Conservation (phyloP, 23 tunicate species). For the Trididemnum nubilum region DNA sequence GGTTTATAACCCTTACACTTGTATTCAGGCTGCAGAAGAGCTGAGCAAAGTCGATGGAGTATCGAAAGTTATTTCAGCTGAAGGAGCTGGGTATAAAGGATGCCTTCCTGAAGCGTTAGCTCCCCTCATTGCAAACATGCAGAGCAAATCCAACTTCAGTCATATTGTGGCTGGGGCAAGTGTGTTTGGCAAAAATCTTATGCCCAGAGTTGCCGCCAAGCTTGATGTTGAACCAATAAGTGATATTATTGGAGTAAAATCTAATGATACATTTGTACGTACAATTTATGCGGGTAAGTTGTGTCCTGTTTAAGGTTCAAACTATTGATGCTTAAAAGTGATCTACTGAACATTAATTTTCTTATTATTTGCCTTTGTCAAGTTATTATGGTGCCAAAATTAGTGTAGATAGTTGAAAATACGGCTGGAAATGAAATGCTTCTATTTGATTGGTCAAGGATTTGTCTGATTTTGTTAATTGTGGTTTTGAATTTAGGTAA, state of each 20-base stretch:
- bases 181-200: slow-evolving; percentile 84
- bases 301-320: not conserved
- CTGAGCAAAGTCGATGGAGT: slow-evolving; percentile 76
- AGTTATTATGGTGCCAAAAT: too few relatives aligned
- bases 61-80: slow-evolving; percentile 75
- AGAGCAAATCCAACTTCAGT: slow-evolving; percentile 41
- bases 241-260: slow-evolving; percentile 87
- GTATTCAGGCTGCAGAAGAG: slow-evolving; percentile 70
- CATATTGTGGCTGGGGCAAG: slow-evolving; percentile 98
- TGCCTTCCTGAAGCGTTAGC: slow-evolving; percentile 74
- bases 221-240: slow-evolving; percentile 91
- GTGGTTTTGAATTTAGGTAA: slow-evolving; percentile 73
- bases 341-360: not conserved
- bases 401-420: too few relatives aligned
- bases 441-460: too few relatives aligned
- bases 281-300: slow-evolving; percentile 95
- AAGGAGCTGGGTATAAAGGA: slow-evolving; percentile 67
- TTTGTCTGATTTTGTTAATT: too few relatives aligned
- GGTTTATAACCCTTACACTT: too few relatives aligned
- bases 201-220: slow-evolving; percentile 97
- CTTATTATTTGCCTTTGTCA: too few relatives aligned
- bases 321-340: not conserved
- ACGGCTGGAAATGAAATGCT: too few relatives aligned
- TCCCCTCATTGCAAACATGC: slow-evolving; percentile 60
- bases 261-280: slow-evolving; percentile 93